Evolutionary conservation across 2,888 invertebrate species (phyloP).

Genomic region (Endotricha flammealis): DNA sequence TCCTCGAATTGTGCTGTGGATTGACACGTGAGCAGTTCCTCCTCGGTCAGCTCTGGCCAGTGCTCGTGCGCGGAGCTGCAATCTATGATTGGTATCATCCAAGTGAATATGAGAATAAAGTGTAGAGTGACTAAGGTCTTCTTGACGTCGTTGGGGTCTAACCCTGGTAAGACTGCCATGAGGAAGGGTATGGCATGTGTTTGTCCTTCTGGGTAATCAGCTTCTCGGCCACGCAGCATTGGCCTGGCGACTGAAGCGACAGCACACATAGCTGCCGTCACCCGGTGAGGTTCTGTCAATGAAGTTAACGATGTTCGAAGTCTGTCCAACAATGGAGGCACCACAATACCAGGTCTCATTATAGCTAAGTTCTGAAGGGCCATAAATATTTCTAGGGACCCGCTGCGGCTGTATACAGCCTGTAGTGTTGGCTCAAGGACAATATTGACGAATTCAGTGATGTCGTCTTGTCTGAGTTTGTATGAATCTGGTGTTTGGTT

Average conservation of each 20-base stretch:
- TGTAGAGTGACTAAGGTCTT: slow-evolving; percentile 87
- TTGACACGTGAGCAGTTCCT: slow-evolving; percentile 86
- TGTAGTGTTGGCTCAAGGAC: slow-evolving; percentile 86
- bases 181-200: slow-evolving; percentile 89
- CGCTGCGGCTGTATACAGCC: slow-evolving; percentile 87
- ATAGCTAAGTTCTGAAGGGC: slow-evolving; percentile 87
- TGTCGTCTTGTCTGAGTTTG: slow-evolving; percentile 87
- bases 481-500: slow-evolving; percentile 81
- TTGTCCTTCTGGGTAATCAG: slow-evolving; percentile 85
- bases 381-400: slow-evolving; percentile 79
- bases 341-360: slow-evolving; percentile 88
- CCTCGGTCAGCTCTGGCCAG: slow-evolving; percentile 84
- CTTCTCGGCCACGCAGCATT: slow-evolving; percentile 74
- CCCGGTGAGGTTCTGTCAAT: slow-evolving; percentile 91
- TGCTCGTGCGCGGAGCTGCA: slow-evolving; percentile 86
- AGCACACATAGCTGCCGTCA: slow-evolving; percentile 84
- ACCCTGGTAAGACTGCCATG: slow-evolving; percentile 88
- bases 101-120: slow-evolving; percentile 85
- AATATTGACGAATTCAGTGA: slow-evolving; percentile 87
- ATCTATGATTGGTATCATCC: slow-evolving; percentile 90
- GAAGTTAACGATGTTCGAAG: slow-evolving; percentile 89
- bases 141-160: slow-evolving; percentile 92
- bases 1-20: slow-evolving; percentile 93
- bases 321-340: slow-evolving; percentile 89
- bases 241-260: slow-evolving; percentile 83